A percentile compares a stretch with the other conserved stretches of the same genome.
phyloP scores from a whole-genome alignment of 2,113 vertebrate genomes.

The Taurulus bubalis region DNA sequence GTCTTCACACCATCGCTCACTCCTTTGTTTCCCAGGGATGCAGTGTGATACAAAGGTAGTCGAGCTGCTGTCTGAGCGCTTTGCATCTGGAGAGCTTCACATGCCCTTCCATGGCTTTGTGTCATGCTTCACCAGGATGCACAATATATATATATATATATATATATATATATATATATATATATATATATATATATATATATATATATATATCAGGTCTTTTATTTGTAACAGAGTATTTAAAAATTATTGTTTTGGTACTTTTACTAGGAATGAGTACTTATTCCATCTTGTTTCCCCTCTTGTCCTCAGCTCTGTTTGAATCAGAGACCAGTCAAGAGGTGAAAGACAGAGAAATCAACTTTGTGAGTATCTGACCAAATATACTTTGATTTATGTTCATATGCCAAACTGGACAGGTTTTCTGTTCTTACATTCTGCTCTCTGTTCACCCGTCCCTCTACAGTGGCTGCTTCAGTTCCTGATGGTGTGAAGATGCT shows the following conservation, averaged over 20 bases:
- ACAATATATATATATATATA: too few relatives aligned
- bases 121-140: slow-evolving; percentile 79
- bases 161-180: too few relatives aligned
- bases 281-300: slow-evolving; percentile 15
- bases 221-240: not conserved
- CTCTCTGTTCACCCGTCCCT: slow-evolving; percentile 32
- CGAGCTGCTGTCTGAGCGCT: slow-evolving; percentile 79
- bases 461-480: slow-evolving; percentile 82
- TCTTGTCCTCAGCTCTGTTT: slow-evolving; percentile 76
- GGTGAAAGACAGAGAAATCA: slow-evolving; percentile 83
- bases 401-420: not conserved
- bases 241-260: not conserved
- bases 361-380: slow-evolving; percentile 79
- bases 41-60: slow-evolving; percentile 74
- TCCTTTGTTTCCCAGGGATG: slow-evolving; percentile 73
- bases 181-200: too few relatives aligned
- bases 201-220: too few relatives aligned
- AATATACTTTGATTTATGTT: not conserved
- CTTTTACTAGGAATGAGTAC: not conserved
- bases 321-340: slow-evolving; percentile 79
- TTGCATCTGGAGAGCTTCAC: slow-evolving; percentile 76
- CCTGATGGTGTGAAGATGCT: slow-evolving; percentile 73
- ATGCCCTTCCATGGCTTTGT: slow-evolving; percentile 81
- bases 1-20: not conserved
- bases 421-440: not conserved